Evolutionary conservation across 2,888 invertebrate species (phyloP).

Genomic region (Trichogramma evanescens): DNA sequence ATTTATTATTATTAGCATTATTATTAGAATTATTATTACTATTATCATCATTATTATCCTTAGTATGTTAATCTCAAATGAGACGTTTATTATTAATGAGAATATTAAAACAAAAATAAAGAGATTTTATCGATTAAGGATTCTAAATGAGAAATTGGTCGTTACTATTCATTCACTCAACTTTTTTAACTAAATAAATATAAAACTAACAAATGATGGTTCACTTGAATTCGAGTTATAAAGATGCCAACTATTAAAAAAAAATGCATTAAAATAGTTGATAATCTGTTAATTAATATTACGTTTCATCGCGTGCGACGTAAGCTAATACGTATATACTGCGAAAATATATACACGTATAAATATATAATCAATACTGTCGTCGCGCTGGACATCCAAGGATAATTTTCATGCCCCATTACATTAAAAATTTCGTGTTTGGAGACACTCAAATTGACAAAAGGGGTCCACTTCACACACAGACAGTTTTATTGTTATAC

Average conservation of each 20-base stretch:
- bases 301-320: conserved; percentile 19
- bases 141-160: conserved; percentile 2
- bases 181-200: conserved; percentile 4
- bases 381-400: conserved; percentile 12
- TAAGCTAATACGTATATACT: conserved; percentile 4
- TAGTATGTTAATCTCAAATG: neutral
- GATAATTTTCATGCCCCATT: neutral
- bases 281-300: conserved; percentile 19
- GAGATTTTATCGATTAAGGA: conserved; percentile 3
- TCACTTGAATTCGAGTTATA: conserved; percentile 15
- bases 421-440: too few species aligned
- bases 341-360: too few species aligned
- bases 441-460: neutral
- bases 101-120: neutral
- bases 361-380: neutral
- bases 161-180: conserved; percentile 19
- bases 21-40: too few species aligned
- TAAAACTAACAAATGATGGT: conserved; percentile 5
- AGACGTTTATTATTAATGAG: conserved; percentile 17
- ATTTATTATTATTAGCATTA: too few species aligned
- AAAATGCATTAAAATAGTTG: neutral
- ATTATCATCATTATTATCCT: too few species aligned
- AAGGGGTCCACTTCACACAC: conserved; percentile 8
- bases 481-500: conserved; percentile 13
- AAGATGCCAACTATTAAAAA: conserved; percentile 6